Evolutionary conservation across 2,113 vertebrate genomes (phyloP).

Genomic region (Eolophus roseicapilla): DNA sequence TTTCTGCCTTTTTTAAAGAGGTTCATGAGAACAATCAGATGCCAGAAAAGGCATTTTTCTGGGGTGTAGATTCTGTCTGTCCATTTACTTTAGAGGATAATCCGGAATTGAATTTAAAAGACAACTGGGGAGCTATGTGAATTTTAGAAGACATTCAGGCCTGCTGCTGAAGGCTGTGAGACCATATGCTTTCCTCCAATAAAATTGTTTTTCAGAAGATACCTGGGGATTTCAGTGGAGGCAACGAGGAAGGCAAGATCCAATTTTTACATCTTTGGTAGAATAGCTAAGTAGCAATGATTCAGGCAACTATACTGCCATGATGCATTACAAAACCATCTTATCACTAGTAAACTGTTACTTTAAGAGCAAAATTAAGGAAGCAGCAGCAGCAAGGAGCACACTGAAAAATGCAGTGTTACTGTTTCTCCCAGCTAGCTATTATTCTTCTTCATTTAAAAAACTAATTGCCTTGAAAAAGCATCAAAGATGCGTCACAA

Average conservation of each 20-base stretch:
- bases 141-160: not conserved
- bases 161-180: not conserved
- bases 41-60: not conserved
- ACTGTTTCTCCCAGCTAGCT: not conserved
- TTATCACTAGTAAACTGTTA: not conserved
- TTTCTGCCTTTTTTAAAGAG: not conserved
- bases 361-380: not conserved
- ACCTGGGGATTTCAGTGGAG: not conserved
- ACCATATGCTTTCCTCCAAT: not conserved
- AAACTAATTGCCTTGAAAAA: slow-evolving; percentile 2
- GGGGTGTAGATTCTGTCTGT: not conserved
- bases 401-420: not conserved
- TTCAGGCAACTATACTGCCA: not conserved
- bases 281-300: not conserved
- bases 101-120: not conserved
- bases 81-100: not conserved
- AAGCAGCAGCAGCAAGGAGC: not conserved
- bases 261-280: not conserved
- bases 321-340: not conserved
- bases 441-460: not conserved
- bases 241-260: not conserved
- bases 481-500: not conserved
- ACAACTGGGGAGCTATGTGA: not conserved
- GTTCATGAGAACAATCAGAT: not conserved
- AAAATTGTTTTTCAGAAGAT: not conserved